A percentile compares a stretch with the other conserved stretches of the same genome.
phyloP scores from a whole-genome alignment of 1,140 invertebrate species.

The Drosophila paulistorum region DNA sequence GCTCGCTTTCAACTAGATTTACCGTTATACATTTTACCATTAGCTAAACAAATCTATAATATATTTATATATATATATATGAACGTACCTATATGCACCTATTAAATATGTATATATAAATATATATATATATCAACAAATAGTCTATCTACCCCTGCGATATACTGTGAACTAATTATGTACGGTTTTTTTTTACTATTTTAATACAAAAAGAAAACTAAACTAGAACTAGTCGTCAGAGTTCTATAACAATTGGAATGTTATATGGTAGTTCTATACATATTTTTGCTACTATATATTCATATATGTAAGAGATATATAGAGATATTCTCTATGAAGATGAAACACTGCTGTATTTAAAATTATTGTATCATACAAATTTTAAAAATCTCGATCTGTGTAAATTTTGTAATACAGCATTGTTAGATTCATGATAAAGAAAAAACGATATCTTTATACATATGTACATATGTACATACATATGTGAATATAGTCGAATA shows the following conservation, averaged over 20 bases:
- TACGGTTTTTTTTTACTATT: not conserved
- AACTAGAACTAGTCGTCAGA: not conserved
- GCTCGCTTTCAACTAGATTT: conserved; percentile 45
- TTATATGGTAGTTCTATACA: not conserved
- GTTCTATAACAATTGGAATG: not conserved
- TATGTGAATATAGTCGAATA: no score
- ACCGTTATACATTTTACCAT: conserved; percentile 23
- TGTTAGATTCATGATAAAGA: no score
- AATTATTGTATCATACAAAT: no score
- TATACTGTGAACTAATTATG: not conserved
- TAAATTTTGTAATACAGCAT: no score
- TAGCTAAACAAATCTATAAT: conserved; percentile 5
- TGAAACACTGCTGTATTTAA: no score
- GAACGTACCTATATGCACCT: conserved; percentile 9
- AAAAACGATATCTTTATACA: not conserved
- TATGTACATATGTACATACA: not conserved
- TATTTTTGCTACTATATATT: not conserved
- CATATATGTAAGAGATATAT: not conserved
- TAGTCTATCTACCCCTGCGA: not conserved
- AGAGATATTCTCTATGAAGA: no score
- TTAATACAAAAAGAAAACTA: conserved; percentile 4
- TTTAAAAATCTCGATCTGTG: no score
- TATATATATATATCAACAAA: not conserved
- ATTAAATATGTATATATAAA: not conserved
- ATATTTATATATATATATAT: not conserved